These are phyloP conservation scores for Tokudaia muenninki DNA, from an alignment of 2,797 vertebrate genomes.

Conservation along the genomic window DNA sequence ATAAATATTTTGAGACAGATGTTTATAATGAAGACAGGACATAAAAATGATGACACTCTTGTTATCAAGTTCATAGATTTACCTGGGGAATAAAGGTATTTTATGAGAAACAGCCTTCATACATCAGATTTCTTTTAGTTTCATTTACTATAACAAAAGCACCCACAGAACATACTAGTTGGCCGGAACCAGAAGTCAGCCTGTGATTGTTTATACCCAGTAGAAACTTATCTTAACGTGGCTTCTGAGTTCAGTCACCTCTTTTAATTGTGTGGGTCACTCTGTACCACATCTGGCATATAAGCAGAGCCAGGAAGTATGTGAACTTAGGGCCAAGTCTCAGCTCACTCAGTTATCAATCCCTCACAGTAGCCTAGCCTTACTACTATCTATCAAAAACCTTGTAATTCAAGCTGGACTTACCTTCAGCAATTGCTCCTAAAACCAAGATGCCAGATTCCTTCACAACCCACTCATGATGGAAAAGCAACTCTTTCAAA, in stretches of 20 bases:
- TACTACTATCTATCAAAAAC: neutral
- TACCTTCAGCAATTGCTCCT: constrained; percentile 97
- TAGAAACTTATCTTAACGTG: constrained; percentile 5
- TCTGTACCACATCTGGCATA: neutral
- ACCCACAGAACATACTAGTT: constrained; percentile 4
- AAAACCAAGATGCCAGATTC: constrained; percentile 98
- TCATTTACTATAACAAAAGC: neutral
- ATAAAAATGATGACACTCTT: neutral
- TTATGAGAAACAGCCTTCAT: neutral
- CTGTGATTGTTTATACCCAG: neutral
- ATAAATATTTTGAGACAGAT: neutral
- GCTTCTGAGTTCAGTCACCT: neutral
- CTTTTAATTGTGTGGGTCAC: neutral
- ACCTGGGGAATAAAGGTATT: constrained; percentile 17
- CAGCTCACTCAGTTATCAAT: neutral
- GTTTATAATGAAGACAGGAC: neutral
- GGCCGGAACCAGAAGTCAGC: neutral
- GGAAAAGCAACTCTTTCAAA: constrained; percentile 97
- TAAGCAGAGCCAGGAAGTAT: neutral
- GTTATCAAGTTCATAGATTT: neutral
- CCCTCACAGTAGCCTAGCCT: neutral
- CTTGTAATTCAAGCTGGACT: constrained; percentile 60
- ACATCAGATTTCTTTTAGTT: constrained; percentile 36
- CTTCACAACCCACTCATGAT: constrained; percentile 97
- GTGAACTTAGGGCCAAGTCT: neutral